Evolutionary conservation across 2,888 invertebrate species (phyloP).

Genomic region (Apoda limacodes): DNA sequence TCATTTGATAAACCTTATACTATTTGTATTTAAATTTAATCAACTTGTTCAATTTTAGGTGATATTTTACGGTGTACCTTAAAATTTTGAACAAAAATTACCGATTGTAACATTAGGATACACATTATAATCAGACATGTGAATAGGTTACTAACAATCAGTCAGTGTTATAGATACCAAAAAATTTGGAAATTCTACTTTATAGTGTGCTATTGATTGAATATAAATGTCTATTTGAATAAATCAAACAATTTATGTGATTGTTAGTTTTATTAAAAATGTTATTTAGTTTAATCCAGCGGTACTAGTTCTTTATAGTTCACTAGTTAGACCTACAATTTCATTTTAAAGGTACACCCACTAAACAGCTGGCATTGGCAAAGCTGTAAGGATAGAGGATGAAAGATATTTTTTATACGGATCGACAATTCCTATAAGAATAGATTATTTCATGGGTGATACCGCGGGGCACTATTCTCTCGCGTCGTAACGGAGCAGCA

Average conservation of each 20-base stretch:
- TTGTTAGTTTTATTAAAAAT: slow-evolving; percentile 53
- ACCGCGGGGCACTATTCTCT: too few species aligned
- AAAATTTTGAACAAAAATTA: slow-evolving; percentile 58
- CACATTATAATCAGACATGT: slow-evolving; percentile 42
- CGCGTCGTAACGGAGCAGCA: too few species aligned
- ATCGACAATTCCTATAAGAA: too few species aligned
- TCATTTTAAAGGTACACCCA: too few species aligned
- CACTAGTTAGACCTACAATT: too few species aligned
- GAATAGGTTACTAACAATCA: slow-evolving; percentile 35
- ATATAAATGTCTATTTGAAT: slow-evolving; percentile 69
- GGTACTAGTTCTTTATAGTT: too few species aligned
- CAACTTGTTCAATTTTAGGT: slow-evolving; percentile 69
- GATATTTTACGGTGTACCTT: slow-evolving; percentile 62
- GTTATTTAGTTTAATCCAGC: too few species aligned
- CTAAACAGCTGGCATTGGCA: too few species aligned
- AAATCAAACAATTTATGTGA: slow-evolving; percentile 60
- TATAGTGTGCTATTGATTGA: slow-evolving; percentile 46
- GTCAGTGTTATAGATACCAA: slow-evolving; percentile 65
- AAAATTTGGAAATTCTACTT: slow-evolving; percentile 64
- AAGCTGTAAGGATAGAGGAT: too few species aligned
- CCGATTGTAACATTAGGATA: slow-evolving; percentile 44
- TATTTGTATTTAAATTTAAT: slow-evolving; percentile 33
- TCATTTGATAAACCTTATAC: slow-evolving; percentile 64
- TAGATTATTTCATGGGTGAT: too few species aligned
- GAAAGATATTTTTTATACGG: too few species aligned